Evolutionary conservation across 2,113 vertebrate genomes (phyloP).

Genomic region (Arizona elegans): DNA sequence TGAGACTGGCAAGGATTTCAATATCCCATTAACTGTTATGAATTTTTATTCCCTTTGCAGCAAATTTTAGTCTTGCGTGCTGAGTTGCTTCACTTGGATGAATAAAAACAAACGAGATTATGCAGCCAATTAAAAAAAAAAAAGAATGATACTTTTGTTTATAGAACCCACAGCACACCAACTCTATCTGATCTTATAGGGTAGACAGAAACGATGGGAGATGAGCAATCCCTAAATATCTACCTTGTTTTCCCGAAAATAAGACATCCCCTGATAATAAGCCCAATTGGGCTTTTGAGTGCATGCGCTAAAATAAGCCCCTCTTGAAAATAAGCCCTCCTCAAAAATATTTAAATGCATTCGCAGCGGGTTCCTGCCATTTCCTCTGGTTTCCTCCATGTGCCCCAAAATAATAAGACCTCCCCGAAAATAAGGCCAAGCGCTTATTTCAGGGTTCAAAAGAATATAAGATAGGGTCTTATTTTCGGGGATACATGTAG

Average conservation of each 20-base stretch:
- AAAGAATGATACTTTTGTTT: neutral
- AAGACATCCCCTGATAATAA: no score
- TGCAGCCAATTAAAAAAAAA: conserved; percentile 55
- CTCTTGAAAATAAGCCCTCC: no score
- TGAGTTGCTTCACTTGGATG: conserved; percentile 79
- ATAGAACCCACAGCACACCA: neutral
- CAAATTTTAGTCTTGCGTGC: conserved; percentile 90
- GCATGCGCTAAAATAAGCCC: no score
- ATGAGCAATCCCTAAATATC: neutral
- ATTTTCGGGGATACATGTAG: neutral
- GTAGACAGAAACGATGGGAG: neutral
- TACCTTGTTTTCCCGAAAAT: no score
- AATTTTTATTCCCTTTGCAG: conserved; percentile 74
- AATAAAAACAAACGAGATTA: conserved; percentile 76
- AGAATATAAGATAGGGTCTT: no score
- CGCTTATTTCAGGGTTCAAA: no score
- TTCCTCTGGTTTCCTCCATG: no score
- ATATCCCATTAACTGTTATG: conserved; percentile 91
- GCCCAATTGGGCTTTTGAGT: no score
- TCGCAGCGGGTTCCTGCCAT: no score
- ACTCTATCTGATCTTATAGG: neutral
- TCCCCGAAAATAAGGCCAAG: no score
- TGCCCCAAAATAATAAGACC: no score
- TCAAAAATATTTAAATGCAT: no score
- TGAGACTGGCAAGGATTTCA: conserved; percentile 88